Percentiles rank a stretch among this genome's conserved stretches.
phyloP scores from a whole-genome alignment of 2,797 vertebrate genomes.

The Enteromius radiatus region DNA sequence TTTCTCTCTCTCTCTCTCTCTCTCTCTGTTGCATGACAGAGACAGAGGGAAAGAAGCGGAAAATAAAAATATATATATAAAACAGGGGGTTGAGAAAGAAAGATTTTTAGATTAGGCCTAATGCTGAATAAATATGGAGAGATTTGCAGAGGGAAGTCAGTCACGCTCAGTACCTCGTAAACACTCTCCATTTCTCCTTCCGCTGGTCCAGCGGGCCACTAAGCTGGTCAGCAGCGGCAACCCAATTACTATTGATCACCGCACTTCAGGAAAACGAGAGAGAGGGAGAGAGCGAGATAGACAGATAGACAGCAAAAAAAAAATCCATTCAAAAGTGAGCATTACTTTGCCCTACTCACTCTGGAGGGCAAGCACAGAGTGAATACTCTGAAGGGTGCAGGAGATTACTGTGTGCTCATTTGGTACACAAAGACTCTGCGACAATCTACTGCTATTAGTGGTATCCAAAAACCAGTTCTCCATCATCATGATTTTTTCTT shows the following conservation, averaged over 20 bases:
- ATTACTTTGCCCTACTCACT: constrained; percentile 10
- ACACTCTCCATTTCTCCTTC: constrained; percentile 75
- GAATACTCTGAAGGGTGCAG: constrained; percentile 13
- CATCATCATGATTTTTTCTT: background rate
- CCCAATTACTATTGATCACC: constrained; percentile 81
- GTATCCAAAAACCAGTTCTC: background rate
- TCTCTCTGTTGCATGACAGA: constrained; percentile 49
- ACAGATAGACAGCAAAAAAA: constrained; percentile 40
- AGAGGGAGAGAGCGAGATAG: constrained; percentile 59
- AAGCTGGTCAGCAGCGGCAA: constrained; percentile 68
- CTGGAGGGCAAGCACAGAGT: constrained; percentile 20
- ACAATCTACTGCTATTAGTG: background rate
- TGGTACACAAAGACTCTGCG: background rate
- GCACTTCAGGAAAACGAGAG: constrained; percentile 59
- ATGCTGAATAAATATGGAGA: constrained; percentile 81
- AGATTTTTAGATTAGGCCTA: constrained; percentile 76
- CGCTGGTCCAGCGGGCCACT: constrained; percentile 53
- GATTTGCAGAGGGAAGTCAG: constrained; percentile 74
- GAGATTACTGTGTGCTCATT: constrained; percentile 10
- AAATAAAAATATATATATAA: constrained; percentile 1
- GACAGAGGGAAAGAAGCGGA: constrained; percentile 23
- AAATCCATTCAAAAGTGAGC: constrained; percentile 37
- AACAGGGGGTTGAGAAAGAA: constrained; percentile 41
- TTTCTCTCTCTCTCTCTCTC: constrained; percentile 48
- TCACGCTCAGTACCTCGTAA: constrained; percentile 78